phyloP scores from a whole-genome alignment of 1,140 invertebrate genomes.

The Drosophila malerkotliana region DNA sequence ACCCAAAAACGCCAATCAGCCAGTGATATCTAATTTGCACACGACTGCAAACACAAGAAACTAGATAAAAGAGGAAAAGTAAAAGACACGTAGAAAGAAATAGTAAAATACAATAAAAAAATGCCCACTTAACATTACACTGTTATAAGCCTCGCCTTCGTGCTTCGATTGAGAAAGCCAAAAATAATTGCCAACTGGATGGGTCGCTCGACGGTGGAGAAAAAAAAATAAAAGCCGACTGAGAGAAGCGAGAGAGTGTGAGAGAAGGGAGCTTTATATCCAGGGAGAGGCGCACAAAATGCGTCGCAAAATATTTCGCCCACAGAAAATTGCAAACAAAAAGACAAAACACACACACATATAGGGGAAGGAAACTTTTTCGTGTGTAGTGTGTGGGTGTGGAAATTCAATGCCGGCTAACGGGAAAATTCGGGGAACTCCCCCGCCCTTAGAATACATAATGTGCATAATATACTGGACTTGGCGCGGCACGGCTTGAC shows the following conservation, averaged over 20 bases:
- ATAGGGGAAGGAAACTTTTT: constrained; percentile 16
- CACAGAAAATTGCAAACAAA: constrained; percentile 52
- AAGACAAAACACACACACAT: constrained; percentile 14
- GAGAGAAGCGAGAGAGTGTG: constrained; percentile 8
- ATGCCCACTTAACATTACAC: constrained; percentile 23
- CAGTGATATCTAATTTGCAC: constrained; percentile 9
- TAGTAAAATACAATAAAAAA: constrained; percentile 7
- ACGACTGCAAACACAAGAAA: constrained; percentile 11
- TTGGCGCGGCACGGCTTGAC: not conserved
- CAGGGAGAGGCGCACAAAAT: constrained; percentile 57
- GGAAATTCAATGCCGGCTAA: constrained; percentile 48
- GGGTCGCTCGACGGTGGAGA: constrained; percentile 3
- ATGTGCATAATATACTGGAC: constrained; percentile 5
- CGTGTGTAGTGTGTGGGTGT: constrained; percentile 19
- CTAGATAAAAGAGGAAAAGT: constrained; percentile 33
- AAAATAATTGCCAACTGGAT: constrained; percentile 65
- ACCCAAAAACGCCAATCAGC: constrained; percentile 49
- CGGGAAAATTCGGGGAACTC: constrained; percentile 38
- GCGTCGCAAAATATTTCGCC: constrained; percentile 71
- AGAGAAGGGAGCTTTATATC: constrained; percentile 37
- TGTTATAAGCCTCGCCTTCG: constrained; percentile 9
- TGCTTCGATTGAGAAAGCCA: constrained; percentile 39
- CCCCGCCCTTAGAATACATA: constrained; percentile 6
- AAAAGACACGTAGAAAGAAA: not conserved
- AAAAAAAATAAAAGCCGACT: not conserved